phyloP scores from a whole-genome alignment of 1,140 invertebrate genomes.

The Macrobrachium nipponense region DNA sequence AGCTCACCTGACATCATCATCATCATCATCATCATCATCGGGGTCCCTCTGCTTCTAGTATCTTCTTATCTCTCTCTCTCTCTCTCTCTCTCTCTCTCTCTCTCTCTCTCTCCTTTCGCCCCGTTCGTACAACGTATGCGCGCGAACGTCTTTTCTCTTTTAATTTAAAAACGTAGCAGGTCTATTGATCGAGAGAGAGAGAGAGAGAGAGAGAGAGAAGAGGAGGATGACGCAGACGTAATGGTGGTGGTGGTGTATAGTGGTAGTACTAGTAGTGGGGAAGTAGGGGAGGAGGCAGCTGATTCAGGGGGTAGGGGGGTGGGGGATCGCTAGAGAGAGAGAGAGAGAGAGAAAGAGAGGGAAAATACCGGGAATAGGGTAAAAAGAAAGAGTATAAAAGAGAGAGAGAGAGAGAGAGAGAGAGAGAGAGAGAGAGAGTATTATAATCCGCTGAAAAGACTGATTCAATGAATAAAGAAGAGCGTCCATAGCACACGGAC shows the following conservation, averaged over 20 bases:
- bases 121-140: conserved; percentile 47
- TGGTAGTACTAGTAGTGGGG: background rate
- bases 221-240: conserved; percentile 50
- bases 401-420: background rate
- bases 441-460: no score
- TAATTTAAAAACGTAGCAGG: conserved; percentile 60
- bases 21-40: no score
- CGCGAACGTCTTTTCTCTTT: conserved; percentile 59
- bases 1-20: no score
- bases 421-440: background rate
- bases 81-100: conserved; percentile 6
- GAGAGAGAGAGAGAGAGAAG: no score
- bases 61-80: background rate
- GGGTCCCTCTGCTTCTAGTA: background rate
- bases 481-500: no score
- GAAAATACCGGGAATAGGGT: no score
- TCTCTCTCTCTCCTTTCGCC: background rate
- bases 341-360: conserved; percentile 17
- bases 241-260: conserved; percentile 16
- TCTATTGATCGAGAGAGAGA: conserved; percentile 50
- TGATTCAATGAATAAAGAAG: no score
- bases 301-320: background rate
- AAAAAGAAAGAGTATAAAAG: background rate
- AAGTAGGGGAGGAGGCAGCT: background rate
- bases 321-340: no score